Evolutionary conservation across 2,888 invertebrate genomes (phyloP).

Genomic region (Perdita meconis): DNA sequence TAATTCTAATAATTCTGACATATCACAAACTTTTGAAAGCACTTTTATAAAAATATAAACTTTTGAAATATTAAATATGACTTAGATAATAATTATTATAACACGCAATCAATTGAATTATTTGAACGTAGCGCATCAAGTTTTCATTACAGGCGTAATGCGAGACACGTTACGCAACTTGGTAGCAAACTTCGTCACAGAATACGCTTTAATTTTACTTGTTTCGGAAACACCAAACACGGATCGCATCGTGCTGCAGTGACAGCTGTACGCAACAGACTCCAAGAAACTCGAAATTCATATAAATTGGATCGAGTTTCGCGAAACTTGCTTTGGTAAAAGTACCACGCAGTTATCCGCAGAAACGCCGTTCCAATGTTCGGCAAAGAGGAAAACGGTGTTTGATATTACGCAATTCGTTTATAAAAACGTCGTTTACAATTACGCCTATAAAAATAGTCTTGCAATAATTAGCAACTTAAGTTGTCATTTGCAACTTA

Average conservation of each 20-base stretch:
- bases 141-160: conserved; percentile 42
- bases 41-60: not conserved
- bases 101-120: conserved; percentile 12
- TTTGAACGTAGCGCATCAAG: conserved; percentile 40
- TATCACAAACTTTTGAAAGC: not conserved
- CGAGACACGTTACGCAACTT: conserved; percentile 17
- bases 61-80: not conserved
- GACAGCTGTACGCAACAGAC: conserved; percentile 58
- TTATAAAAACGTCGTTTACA: not conserved
- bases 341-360: conserved; percentile 44
- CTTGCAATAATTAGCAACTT: too few relatives aligned
- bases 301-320: conserved; percentile 41
- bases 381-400: not conserved
- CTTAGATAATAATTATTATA: not conserved
- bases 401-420: not conserved
- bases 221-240: conserved; percentile 48
- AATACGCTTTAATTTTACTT: conserved; percentile 50
- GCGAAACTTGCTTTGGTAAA: conserved; percentile 41
- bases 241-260: conserved; percentile 48
- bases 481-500: too few relatives aligned
- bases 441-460: too few relatives aligned
- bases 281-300: conserved; percentile 55
- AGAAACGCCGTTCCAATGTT: not conserved
- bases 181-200: conserved; percentile 42
- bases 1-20: too few relatives aligned